Base-by-base conservation (phyloP, 1,140 invertebrate genomes). In the Papilio glaucus region DNA sequence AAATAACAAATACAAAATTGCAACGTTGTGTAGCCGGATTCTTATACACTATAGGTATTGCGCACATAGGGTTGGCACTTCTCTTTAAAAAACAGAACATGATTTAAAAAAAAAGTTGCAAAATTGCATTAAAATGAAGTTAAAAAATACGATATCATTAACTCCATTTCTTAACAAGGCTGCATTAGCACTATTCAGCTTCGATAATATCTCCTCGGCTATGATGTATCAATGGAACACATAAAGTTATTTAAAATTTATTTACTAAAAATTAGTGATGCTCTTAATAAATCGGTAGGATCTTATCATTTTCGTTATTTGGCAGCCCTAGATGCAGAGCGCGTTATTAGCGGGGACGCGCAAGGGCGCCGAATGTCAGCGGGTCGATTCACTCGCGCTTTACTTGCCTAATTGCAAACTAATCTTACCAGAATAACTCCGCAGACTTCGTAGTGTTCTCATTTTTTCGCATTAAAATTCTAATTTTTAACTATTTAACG, bases 351-450 rank as follows among this genome's bases (percentile, higher is more conserved):
- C 69, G 78, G 80, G 82, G 80, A 77, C 81, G 76, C 72, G 76
- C 85, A 89, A 90, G 86, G 88, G 80, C 87, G 80, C 60, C 70
- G 79, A 87, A 86, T 88, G 86, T 88, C 87, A 89, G 82, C 85
- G 85, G 81, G 87, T 85, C 84, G 83, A 80, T 84, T 87, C 86
- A 83, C 86, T 81, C 84, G 79, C 67, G 61, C 70, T 81, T 81
- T 77, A 81, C 79, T 80, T 73, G 77, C 79, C 83, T 87, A 86
- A 88, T 87, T 90, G 83, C 82, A 83, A 83, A 81, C 81, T 86
- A 86, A 88, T 86, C 80, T 82, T 73, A 76, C 72, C 76, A 76
- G 63, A 53, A 73, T 74, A 77, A 65, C 15, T 63, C 37, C 24
- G 9, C 37, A 13, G 33, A 41, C n/a, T 62, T 65, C 33, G 49